Base-by-base conservation (phyloP, 2,888 invertebrate species). In the Globia sparganii region DNA sequence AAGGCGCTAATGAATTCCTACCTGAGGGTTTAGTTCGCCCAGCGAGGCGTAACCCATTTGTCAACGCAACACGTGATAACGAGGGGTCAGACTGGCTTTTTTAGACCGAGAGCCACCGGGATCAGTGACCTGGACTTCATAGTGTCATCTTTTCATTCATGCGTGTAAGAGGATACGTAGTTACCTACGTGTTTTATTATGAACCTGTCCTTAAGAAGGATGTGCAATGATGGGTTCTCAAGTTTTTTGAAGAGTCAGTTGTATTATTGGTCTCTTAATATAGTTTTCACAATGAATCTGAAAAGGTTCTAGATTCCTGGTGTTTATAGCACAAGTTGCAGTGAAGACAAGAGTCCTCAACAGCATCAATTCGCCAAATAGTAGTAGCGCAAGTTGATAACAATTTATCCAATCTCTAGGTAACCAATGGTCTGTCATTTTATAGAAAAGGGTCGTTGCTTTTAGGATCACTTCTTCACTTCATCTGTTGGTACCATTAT, bases 1-100 rank as follows among this genome's bases (percentile, higher is more conserved):
- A 94, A 90, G 90, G 89, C 86, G 84, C 91, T 95, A 95, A 95
- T 95, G 92, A 94, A 94, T 94, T 92, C 89, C 91, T 89, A 91
- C 92, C 92, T 90, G 87, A 88, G 90, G 92, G 90, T 86, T 85
- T 84, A 81, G 80, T 81, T 86, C 84, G 53, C 80, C 80, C 77
- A 79, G 76, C 87, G 87, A 94, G 95, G 94, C 93, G 94, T 91
- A 89, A 88, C 93, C 94, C 94, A 96, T 96, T 96, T 95, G 95
- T 96, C 94, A 95, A 92, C 89, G 86, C 86, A 91, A 87, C 91
- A 91, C 92, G 90, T 90, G 94, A 94, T 95, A 95, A 94, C 92
- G 89, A 91, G 90, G 85, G 87, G 87, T 89, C 89, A 89, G 75
- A 78, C 70, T 65, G 78, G 78, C 75, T 77, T 80, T 87, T 84